Base-by-base conservation (phyloP, 2,888 invertebrate genomes). In the Latheticus oryzae region DNA sequence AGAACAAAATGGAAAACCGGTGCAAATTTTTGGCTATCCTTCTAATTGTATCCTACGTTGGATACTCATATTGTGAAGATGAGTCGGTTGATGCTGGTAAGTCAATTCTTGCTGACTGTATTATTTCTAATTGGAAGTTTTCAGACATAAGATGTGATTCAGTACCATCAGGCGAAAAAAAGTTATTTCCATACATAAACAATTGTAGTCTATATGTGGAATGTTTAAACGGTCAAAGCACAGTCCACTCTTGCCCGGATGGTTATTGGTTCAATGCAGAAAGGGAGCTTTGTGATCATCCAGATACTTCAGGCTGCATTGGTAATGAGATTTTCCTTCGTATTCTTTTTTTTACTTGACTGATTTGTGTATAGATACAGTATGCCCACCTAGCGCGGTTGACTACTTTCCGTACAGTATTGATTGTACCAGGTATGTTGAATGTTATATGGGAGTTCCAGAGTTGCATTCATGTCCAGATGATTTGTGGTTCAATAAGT, bases 401-500 rank as follows among this genome's bases (percentile, higher is more conserved):
- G 37, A 32, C 7, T 57, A 21, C 28, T 50, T 24, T 23, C 42
- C 50, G 2, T 32, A 33, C 16, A 42, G 51, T 0, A 11, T 5
- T 2, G 32, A 45, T n/a, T 45, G 45, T n/a, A 19, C 19, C 12
- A 4, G 19, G 12, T 45, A 45, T 5, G 21, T 32, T 3, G 45
- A 45, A 11, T 45, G 45, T 13, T 32, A 32, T 12, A 7, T 12
- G 9, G 45, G 45, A 9, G n/a, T 3, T 1, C 8, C 13, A 5
- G 45, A 45, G 9, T 7, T n/a, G 2, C 45, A 32, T 13, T n/a
- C 8, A 3, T 45, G 45, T 8, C 45, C 45, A 17, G 32, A 16
- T n/a, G 30, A 26, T 5, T n/a, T 45, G n/a, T 45, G 45, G 45
- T 45, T 45, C 9, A 57, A 33, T 16, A 11, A 8, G 4, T 11